phyloP scores from a whole-genome alignment of 1,140 invertebrate genomes.

The Lethrus apterus region DNA sequence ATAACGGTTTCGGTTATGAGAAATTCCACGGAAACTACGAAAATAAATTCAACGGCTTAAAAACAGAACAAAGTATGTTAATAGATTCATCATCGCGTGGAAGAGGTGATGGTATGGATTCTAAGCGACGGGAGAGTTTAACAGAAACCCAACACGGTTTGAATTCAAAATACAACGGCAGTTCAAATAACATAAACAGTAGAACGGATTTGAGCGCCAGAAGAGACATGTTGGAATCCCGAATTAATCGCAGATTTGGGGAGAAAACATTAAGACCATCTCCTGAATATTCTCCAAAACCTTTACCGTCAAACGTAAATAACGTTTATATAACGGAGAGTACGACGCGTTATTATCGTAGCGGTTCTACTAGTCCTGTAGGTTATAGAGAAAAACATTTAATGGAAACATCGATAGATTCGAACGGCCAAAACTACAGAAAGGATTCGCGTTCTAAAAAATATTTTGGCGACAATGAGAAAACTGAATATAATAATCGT shows the following conservation, averaged over 20 bases:
- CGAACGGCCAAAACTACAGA: constrained; percentile 47
- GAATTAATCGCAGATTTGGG: constrained; percentile 52
- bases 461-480: constrained; percentile 41
- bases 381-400: constrained; percentile 46
- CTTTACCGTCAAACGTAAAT: constrained; percentile 40
- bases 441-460: constrained; percentile 46
- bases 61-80: constrained; percentile 31
- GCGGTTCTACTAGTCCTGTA: constrained; percentile 41
- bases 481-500: constrained; percentile 10
- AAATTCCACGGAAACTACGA: constrained; percentile 23
- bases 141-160: constrained; percentile 35
- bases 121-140: constrained; percentile 46
- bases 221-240: constrained; percentile 64
- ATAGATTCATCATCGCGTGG: constrained; percentile 47
- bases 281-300: constrained; percentile 44
- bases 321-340: constrained; percentile 47
- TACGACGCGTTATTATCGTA: constrained; percentile 44
- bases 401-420: constrained; percentile 47
- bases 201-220: constrained; percentile 59
- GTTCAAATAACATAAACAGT: constrained; percentile 39
- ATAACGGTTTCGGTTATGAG: constrained; percentile 29
- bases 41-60: no score
- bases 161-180: constrained; percentile 25
- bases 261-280: constrained; percentile 46
- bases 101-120: constrained; percentile 59